Evolutionary conservation across 2,113 vertebrate species (phyloP).

Genomic region (Sula dactylatra): DNA sequence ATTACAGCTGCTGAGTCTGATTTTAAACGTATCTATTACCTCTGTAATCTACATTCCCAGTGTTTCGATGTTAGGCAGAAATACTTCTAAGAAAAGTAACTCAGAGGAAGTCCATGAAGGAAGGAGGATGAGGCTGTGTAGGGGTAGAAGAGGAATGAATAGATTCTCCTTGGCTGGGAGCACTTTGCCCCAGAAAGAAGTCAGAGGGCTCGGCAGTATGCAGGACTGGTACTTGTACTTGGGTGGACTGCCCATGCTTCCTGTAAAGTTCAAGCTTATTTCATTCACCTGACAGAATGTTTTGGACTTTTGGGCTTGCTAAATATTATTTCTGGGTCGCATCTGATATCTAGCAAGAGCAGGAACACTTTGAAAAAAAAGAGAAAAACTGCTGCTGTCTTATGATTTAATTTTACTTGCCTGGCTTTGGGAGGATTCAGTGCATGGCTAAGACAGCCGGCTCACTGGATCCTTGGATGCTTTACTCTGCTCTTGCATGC

Average conservation of each 20-base stretch:
- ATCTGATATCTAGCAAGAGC: not conserved
- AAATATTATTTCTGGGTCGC: not conserved
- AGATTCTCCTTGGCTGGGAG: not conserved
- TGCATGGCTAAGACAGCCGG: not conserved
- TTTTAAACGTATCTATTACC: slow-evolving; percentile 46
- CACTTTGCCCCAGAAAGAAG: not conserved
- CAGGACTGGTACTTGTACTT: not conserved
- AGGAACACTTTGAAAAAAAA: not conserved
- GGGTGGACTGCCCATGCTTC: not conserved
- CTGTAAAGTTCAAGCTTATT: not conserved
- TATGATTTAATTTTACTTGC: not conserved
- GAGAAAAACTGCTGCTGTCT: not conserved
- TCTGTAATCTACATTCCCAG: slow-evolving; percentile 5
- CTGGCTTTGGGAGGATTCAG: not conserved
- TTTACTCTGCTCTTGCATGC: not conserved
- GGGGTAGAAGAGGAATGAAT: not conserved
- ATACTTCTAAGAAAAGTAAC: slow-evolving; percentile 50
- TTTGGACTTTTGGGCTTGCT: not conserved
- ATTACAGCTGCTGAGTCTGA: slow-evolving; percentile 60
- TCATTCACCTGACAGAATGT: not conserved
- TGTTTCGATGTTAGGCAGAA: not conserved
- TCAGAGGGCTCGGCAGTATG: not conserved
- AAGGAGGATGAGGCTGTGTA: not conserved
- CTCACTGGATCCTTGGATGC: not conserved
- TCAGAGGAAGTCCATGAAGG: slow-evolving; percentile 9